phyloP scores from a whole-genome alignment of 2,888 invertebrate species.

The Nemapogon koenigi region DNA sequence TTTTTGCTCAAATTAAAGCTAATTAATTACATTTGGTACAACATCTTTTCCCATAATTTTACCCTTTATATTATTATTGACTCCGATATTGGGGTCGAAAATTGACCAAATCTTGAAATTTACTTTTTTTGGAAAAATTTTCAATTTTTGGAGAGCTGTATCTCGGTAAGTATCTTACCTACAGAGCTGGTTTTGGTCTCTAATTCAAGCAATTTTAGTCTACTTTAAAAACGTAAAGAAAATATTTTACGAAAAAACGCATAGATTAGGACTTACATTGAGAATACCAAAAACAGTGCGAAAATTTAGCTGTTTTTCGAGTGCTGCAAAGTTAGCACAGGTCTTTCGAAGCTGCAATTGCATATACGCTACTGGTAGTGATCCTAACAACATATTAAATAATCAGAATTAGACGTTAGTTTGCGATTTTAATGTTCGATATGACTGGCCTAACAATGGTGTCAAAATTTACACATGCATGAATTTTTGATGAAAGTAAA shows the following conservation, averaged over 20 bases:
- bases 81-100: neutral
- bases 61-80: neutral
- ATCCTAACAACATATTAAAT: neutral
- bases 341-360: neutral
- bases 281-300: neutral
- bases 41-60: neutral
- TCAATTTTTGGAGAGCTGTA: constrained; percentile 6
- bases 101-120: constrained; percentile 6
- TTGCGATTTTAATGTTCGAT: neutral
- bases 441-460: neutral
- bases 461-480: too few species aligned
- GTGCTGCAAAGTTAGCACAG: neutral
- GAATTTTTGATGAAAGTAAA: too few species aligned
- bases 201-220: neutral
- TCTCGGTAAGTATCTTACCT: constrained; percentile 6
- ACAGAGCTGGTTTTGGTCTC: too few species aligned
- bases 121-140: constrained; percentile 4
- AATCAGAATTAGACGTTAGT: neutral
- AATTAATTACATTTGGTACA: neutral
- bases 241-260: neutral
- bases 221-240: neutral
- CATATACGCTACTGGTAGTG: neutral
- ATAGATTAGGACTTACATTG: neutral
- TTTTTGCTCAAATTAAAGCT: constrained; percentile 1
- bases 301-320: neutral